These are phyloP conservation scores for Rhea americana DNA, from an alignment of 2,113 vertebrate species.

Conservation along the genomic window DNA sequence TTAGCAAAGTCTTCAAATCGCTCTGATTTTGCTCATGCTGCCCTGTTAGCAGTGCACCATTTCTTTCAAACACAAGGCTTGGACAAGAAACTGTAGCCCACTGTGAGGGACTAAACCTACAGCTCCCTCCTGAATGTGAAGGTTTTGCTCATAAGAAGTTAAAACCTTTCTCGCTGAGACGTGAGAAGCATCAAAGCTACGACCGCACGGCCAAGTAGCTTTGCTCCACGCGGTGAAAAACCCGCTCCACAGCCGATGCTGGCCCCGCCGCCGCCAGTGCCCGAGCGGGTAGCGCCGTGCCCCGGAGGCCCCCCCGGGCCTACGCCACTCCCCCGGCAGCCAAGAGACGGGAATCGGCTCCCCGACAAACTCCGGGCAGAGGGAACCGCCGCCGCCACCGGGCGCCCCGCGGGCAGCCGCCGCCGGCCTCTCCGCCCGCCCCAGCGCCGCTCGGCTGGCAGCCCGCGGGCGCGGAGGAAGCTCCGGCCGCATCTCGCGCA, in stretches of 20 bases:
- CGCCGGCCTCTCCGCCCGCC: too few relatives aligned
- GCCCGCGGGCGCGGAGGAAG: too few relatives aligned
- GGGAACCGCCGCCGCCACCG: neutral
- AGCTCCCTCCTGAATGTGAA: neutral
- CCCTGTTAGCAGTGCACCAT: accelerated
- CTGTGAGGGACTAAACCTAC: neutral
- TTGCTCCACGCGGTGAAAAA: neutral
- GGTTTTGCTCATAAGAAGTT: neutral
- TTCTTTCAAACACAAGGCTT: accelerated
- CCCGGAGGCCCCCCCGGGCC: too few relatives aligned
- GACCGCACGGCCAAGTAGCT: neutral
- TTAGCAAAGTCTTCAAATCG: accelerated
- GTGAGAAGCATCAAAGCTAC: neutral
- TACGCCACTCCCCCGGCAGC: neutral
- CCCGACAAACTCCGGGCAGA: neutral
- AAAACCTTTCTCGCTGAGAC: neutral
- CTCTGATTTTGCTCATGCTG: accelerated
- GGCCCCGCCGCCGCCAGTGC: neutral
- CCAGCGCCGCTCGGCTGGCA: too few relatives aligned
- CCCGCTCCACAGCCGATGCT: neutral
- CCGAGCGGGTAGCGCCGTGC: neutral
- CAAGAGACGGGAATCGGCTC: neutral
- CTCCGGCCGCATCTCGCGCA: too few relatives aligned
- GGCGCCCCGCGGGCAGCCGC: too few relatives aligned
- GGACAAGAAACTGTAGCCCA: neutral